Evolutionary conservation across 2,888 invertebrate species (phyloP).

Genomic region (Cotesia congregata): DNA sequence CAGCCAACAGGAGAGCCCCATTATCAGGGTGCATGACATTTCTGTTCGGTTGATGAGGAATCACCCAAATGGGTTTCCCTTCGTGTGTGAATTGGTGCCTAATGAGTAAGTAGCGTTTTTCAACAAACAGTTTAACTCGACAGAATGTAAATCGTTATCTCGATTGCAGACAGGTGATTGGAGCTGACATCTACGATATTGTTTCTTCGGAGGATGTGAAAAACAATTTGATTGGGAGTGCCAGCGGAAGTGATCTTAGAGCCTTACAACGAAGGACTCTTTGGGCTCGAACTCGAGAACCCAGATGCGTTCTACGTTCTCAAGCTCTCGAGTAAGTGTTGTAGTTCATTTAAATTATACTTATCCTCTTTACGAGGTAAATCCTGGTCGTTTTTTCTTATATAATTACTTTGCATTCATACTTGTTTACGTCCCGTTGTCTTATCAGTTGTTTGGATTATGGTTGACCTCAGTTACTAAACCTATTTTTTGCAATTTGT

Average conservation of each 20-base stretch:
- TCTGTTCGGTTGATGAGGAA: not conserved
- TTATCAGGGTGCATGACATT: not conserved
- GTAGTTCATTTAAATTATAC: too few relatives aligned
- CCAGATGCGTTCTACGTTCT: not conserved
- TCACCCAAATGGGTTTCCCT: not conserved
- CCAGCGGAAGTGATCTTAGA: not conserved
- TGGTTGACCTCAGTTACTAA: too few relatives aligned
- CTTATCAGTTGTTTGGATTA: too few relatives aligned
- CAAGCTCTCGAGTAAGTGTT: not conserved
- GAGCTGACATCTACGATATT: not conserved
- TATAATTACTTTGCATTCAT: too few relatives aligned
- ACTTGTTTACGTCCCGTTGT: too few relatives aligned
- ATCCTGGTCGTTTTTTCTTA: too few relatives aligned
- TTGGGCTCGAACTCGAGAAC: not conserved
- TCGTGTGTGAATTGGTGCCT: not conserved
- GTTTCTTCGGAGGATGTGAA: not conserved
- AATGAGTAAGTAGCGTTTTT: not conserved
- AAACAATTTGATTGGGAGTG: not conserved
- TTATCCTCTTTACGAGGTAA: too few relatives aligned
- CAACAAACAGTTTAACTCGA: not conserved
- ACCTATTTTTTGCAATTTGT: too few relatives aligned
- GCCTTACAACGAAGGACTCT: not conserved
- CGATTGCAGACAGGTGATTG: not conserved
- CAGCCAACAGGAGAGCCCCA: not conserved
- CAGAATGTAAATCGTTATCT: not conserved